Percentiles rank a stretch among this genome's conserved stretches.
These are phyloP conservation scores for Selene dorsalis DNA, from an alignment of 2,797 vertebrate genomes.

Conservation along the genomic window DNA sequence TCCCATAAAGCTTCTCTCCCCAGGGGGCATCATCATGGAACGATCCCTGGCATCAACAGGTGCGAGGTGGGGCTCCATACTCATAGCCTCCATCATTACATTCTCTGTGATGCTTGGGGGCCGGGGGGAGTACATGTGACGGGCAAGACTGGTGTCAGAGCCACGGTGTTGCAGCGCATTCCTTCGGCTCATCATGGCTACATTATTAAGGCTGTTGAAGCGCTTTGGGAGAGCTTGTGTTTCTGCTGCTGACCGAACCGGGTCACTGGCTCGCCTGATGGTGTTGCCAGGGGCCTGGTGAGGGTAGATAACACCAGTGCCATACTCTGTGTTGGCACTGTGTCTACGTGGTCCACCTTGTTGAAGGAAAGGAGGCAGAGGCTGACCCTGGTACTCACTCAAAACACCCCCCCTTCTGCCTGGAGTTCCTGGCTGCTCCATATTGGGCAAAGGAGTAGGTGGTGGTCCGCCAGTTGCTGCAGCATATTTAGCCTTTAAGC, in stretches of 20 bases:
- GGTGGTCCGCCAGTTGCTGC: constrained; percentile 91
- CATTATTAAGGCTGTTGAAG: constrained; percentile 85
- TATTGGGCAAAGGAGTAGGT: constrained; percentile 87
- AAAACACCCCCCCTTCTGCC: constrained; percentile 73
- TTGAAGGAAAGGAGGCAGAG: constrained; percentile 81
- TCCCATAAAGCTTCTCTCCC: constrained; percentile 84
- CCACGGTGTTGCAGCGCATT: constrained; percentile 85
- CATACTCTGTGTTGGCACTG: constrained; percentile 88
- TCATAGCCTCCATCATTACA: constrained; percentile 90
- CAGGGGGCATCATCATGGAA: constrained; percentile 79
- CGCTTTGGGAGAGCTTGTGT: constrained; percentile 85
- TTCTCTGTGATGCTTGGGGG: constrained; percentile 95
- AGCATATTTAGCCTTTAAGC: constrained; percentile 92
- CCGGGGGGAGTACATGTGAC: constrained; percentile 90
- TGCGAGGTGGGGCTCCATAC: constrained; percentile 80
- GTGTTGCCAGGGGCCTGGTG: constrained; percentile 84
- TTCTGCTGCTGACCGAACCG: constrained; percentile 77
- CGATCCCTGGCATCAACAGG: constrained; percentile 77
- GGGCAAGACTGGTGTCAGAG: constrained; percentile 84
- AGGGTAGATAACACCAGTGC: constrained; percentile 85
- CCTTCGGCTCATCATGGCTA: constrained; percentile 83
- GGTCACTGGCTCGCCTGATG: constrained; percentile 84
- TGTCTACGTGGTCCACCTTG: constrained; percentile 83
- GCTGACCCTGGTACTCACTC: constrained; percentile 82
- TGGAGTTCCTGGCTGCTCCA: constrained; percentile 81